Evolutionary conservation across 2,888 invertebrate genomes (phyloP), one percentile per base, ranked within the genome.

Genomic region (Pollenia amentaria): DNA sequence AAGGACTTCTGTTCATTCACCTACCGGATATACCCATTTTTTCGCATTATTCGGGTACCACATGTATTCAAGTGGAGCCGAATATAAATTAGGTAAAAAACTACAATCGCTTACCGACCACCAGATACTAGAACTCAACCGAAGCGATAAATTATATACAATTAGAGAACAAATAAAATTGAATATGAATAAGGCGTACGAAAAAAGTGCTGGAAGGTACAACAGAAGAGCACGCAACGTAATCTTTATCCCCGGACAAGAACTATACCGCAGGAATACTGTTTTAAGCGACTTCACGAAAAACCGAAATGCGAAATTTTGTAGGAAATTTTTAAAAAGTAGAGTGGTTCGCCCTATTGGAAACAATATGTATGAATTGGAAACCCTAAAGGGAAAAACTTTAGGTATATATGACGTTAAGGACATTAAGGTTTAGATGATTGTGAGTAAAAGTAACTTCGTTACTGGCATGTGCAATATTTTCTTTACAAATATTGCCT

Each of bases 11-110:
- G 16, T 53, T 8, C 53, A 53, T 53, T 8, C 18, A 18, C 9
- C 53, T 18, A 53, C 18, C 7, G 53, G 53, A 29, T 29, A 29
- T n/a, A n/a, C n/a, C n/a, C n/a, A n/a, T n/a, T n/a, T n/a, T n/a
- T 29, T 29, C 0, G 2, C 3, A 29, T 14, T 48, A 14, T 48
- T 48, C 14, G n/a, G 78, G 1, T 69, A 60, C n/a, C 21, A 79
- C 4, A 69, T 79, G 70, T 79, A 48, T 62, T 14, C 62, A 1
- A 72, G 42, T 21, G 72, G 79, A n/a, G 10, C 51, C 0, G 79
- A 72, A 53, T 80, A 80, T 18, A 62, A 64, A 42, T 46, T 80
- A 42, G 72, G 72, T 1, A n/a, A 55, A 11, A 80, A 70, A 48
- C 21, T 80, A 10, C 18, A 8, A 40, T 62, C 79, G 10, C 8